Conservation (phyloP, 2,797 vertebrate genomes). For the Thunnus albacares region DNA sequence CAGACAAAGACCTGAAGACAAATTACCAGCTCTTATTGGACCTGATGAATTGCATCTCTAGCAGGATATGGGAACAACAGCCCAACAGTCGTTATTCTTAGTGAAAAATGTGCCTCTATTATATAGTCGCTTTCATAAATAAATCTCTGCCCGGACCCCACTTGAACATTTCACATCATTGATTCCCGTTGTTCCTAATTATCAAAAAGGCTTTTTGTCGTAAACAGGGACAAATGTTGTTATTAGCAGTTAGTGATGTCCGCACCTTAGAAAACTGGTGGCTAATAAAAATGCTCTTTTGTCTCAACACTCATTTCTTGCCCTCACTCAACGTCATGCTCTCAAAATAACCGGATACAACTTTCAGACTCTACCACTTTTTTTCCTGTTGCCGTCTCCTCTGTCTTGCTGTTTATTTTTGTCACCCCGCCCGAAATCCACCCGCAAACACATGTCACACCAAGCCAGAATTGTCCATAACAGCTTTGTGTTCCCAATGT, state of each 20-base stretch:
- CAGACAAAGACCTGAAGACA: conserved; percentile 82
- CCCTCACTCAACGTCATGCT: conserved; percentile 15
- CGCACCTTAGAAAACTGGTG: conserved; percentile 45
- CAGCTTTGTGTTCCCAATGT: conserved; percentile 64
- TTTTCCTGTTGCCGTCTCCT: not conserved
- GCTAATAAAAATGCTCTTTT: conserved; percentile 35
- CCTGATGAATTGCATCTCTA: conserved; percentile 75
- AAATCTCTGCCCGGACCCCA: conserved; percentile 71
- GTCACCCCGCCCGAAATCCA: conserved; percentile 42
- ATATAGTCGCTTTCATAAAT: conserved; percentile 74
- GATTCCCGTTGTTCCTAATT: conserved; percentile 80
- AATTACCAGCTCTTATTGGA: conserved; percentile 79
- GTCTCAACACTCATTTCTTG: conserved; percentile 34
- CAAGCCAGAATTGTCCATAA: conserved; percentile 36
- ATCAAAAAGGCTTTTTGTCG: conserved; percentile 73
- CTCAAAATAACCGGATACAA: conserved; percentile 8
- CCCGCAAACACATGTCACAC: conserved; percentile 48
- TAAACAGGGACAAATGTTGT: conserved; percentile 67
- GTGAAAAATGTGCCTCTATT: conserved; percentile 76
- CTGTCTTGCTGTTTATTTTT: conserved; percentile 25
- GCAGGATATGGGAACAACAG: conserved; percentile 78
- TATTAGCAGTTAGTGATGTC: conserved; percentile 63
- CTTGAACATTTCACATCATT: conserved; percentile 74
- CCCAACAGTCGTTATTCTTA: conserved; percentile 72
- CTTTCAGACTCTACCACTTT: conserved; percentile 2